phyloP scores from a whole-genome alignment of 2,888 invertebrate species.

The Pheosia tremula region DNA sequence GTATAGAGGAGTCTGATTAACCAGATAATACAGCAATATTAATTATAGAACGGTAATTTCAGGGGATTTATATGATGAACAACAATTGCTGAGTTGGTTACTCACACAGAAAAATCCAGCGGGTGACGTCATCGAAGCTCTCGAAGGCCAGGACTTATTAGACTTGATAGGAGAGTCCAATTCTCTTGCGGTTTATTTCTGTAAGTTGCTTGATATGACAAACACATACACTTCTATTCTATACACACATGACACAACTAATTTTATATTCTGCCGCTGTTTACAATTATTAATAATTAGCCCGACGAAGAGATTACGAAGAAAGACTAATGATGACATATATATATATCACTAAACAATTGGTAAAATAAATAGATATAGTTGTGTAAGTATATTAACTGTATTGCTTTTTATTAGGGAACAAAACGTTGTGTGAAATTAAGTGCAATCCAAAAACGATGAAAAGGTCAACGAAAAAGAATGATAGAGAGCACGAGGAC shows the following conservation, averaged over 20 bases:
- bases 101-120: constrained; percentile 96
- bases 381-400: constrained; percentile 46
- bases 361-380: constrained; percentile 8
- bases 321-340: not conserved
- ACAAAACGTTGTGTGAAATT: constrained; percentile 95
- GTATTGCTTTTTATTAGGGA: constrained; percentile 87
- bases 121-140: constrained; percentile 94
- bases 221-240: constrained; percentile 37
- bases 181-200: constrained; percentile 95
- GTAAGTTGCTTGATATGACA: constrained; percentile 85
- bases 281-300: constrained; percentile 8
- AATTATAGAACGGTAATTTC: constrained; percentile 18
- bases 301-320: constrained; percentile 9
- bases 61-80: constrained; percentile 95
- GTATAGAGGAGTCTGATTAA: too few species aligned
- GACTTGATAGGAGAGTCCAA: constrained; percentile 91
- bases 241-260: constrained; percentile 46
- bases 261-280: constrained; percentile 31
- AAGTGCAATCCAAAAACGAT: constrained; percentile 89
- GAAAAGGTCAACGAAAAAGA: constrained; percentile 89
- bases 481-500: constrained; percentile 74
- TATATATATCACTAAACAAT: not conserved
- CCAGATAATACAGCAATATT: not conserved
- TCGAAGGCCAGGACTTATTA: constrained; percentile 91
- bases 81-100: constrained; percentile 95